Evolutionary conservation across 2,113 vertebrate species (phyloP).

Genomic region (Anser cygnoides): DNA sequence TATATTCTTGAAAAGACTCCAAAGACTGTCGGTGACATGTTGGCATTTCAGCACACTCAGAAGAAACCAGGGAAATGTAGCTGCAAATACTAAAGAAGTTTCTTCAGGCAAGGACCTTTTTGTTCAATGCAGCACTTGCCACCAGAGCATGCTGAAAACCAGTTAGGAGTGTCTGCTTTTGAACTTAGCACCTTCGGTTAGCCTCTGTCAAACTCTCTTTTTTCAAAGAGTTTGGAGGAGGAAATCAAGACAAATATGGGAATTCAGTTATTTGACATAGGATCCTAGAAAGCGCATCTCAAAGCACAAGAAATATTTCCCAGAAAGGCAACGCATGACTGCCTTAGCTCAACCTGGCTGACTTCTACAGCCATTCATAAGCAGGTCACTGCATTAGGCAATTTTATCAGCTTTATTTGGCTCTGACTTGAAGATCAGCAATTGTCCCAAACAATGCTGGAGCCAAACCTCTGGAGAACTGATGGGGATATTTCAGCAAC

Average conservation of each 20-base stretch:
- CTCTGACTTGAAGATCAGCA: not conserved
- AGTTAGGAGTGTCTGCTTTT: not conserved
- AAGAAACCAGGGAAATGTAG: not conserved
- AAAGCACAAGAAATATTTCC: not conserved
- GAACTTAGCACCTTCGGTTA: not conserved
- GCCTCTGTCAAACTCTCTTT: not conserved
- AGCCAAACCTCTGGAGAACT: not conserved
- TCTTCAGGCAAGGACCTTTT: not conserved
- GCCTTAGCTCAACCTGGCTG: not conserved
- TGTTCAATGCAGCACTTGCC: not conserved
- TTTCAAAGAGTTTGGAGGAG: not conserved
- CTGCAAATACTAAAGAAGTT: not conserved
- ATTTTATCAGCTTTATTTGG: not conserved
- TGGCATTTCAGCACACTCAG: not conserved
- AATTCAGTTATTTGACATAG: not conserved
- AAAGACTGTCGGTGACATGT: not conserved
- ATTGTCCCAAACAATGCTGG: not conserved
- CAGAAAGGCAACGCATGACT: not conserved
- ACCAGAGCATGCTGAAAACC: not conserved
- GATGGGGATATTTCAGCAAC: not conserved
- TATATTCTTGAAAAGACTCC: not conserved
- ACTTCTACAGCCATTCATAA: not conserved
- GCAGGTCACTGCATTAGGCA: not conserved
- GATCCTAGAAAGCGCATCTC: not conserved
- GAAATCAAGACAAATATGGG: not conserved